Percentiles rank a stretch among this genome's conserved stretches.
phyloP scores from a whole-genome alignment of 2,888 invertebrate species.

The Griposia aprilina region DNA sequence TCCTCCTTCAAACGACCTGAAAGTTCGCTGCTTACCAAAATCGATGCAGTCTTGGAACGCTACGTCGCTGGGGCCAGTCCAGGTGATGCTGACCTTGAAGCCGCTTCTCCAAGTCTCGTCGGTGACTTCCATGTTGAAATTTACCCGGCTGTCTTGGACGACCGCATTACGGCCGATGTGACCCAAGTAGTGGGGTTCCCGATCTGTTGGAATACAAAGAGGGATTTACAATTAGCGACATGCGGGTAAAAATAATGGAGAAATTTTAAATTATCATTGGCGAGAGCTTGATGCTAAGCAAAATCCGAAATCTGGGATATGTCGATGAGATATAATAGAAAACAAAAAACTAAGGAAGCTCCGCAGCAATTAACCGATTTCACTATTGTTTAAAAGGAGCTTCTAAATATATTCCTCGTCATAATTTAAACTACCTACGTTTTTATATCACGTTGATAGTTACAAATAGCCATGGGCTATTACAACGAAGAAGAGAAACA shows the following conservation, averaged over 20 bases:
- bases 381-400: neutral
- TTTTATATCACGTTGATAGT: neutral
- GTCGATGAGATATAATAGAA: neutral
- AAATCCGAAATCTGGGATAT: neutral
- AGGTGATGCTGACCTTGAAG: constrained; percentile 77
- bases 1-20: neutral
- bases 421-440: neutral
- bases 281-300: neutral
- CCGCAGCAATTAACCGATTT: neutral
- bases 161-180: constrained; percentile 79
- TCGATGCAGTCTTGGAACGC: constrained; percentile 88
- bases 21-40: constrained; percentile 77
- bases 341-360: neutral
- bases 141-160: constrained; percentile 75
- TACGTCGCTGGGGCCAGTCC: constrained; percentile 84
- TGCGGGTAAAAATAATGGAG: neutral
- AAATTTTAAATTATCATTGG: neutral
- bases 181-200: constrained; percentile 72
- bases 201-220: constrained; percentile 60
- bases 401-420: neutral
- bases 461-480: neutral
- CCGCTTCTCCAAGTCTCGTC: constrained; percentile 77
- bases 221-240: neutral
- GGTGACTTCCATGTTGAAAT: constrained; percentile 71
- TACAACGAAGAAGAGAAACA: neutral